Evolutionary conservation across 2,888 invertebrate species (phyloP).

Genomic region (Stramonita haemastoma): DNA sequence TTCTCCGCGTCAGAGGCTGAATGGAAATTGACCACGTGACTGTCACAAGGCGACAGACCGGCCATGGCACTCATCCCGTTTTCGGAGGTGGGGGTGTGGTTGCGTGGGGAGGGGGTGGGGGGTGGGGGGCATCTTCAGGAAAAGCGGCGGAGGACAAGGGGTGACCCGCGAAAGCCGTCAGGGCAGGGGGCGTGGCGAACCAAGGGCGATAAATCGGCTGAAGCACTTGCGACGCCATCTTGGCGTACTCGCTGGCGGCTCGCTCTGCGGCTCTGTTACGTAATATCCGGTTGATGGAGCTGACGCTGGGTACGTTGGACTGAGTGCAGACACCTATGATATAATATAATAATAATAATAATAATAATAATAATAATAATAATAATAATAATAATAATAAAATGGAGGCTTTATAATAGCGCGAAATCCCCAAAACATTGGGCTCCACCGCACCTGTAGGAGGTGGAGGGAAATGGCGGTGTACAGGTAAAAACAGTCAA

Average conservation of each 20-base stretch:
- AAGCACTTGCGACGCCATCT: constrained; percentile 63
- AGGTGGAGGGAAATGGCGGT: not conserved
- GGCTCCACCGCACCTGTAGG: no score
- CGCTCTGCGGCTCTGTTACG: constrained; percentile 96
- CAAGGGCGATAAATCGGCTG: constrained; percentile 52
- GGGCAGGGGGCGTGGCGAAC: constrained; percentile 33
- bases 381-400: not conserved
- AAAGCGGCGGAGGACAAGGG: not conserved
- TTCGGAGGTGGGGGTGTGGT: not conserved
- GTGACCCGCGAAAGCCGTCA: constrained; percentile 18
- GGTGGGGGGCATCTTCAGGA: constrained; percentile 18
- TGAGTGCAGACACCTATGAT: constrained; percentile 89
- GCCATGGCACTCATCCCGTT: not conserved
- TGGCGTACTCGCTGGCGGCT: constrained; percentile 95
- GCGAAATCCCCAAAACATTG: no score
- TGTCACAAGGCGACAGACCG: not conserved
- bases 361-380: not conserved
- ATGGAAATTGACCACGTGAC: not conserved
- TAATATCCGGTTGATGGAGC: constrained; percentile 96
- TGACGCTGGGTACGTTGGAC: constrained; percentile 96
- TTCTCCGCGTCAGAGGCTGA: not conserved
- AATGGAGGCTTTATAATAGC: not conserved
- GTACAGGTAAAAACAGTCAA: no score
- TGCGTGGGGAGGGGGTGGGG: not conserved
- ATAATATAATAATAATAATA: not conserved